These are phyloP conservation scores for Acanthochromis polyacanthus DNA, from an alignment of 2,113 vertebrate genomes.

Conservation along the genomic window DNA sequence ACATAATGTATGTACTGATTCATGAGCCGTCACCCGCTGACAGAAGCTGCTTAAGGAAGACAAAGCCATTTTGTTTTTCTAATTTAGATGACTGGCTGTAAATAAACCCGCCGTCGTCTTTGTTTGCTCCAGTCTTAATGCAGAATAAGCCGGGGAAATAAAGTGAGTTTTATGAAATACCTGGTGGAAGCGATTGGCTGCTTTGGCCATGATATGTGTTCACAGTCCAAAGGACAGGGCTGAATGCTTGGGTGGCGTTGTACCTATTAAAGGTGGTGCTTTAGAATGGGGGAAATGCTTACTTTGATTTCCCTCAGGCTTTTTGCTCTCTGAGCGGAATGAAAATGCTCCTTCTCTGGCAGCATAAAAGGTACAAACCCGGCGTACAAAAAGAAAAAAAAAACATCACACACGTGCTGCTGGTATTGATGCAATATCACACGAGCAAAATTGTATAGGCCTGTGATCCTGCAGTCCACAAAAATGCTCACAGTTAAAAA, in stretches of 20 bases:
- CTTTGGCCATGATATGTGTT: conserved; percentile 63
- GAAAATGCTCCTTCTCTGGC: conserved; percentile 65
- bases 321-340: conserved; percentile 77
- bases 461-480: conserved; percentile 32
- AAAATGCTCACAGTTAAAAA: conserved; percentile 54
- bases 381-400: conserved; percentile 18
- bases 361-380: conserved; percentile 52
- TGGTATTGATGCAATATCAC: neutral
- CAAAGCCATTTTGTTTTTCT: conserved; percentile 1
- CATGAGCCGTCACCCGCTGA: conserved; percentile 35
- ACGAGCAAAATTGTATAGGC: conserved; percentile 30
- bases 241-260: conserved; percentile 71
- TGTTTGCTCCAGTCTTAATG: neutral
- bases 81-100: conserved; percentile 8
- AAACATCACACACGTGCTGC: conserved; percentile 16
- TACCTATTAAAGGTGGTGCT: conserved; percentile 80
- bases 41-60: neutral
- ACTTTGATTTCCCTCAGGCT: conserved; percentile 82
- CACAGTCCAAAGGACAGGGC: conserved; percentile 69
- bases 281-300: conserved; percentile 77
- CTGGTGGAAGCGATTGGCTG: conserved; percentile 49
- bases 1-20: conserved; percentile 53
- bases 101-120: neutral
- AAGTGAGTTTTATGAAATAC: conserved; percentile 34
- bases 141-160: conserved; percentile 31